These are phyloP conservation scores for Mermis nigrescens DNA, from an alignment of 2,888 invertebrate genomes.

Conservation along the genomic window DNA sequence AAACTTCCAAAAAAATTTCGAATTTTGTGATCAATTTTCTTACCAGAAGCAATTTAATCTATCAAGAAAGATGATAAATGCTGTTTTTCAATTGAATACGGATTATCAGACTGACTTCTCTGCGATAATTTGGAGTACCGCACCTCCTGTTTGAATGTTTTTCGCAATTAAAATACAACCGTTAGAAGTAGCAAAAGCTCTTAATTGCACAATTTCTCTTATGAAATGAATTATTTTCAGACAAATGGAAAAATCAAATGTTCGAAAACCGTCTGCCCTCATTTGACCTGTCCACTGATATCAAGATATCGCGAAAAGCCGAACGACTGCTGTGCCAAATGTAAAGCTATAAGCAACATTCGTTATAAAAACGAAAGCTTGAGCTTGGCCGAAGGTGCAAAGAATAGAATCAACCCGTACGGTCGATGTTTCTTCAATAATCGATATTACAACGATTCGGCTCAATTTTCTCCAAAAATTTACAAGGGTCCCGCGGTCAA, in stretches of 20 bases:
- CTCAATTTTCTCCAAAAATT: not conserved
- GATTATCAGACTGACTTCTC: too few relatives aligned
- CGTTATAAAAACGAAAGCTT: not conserved
- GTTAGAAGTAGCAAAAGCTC: too few relatives aligned
- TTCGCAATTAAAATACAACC: too few relatives aligned
- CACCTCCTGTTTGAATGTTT: not conserved
- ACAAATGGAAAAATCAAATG: conserved; percentile 3
- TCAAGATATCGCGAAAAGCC: not conserved
- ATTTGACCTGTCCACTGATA: conserved; percentile 6
- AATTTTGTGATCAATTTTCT: too few relatives aligned
- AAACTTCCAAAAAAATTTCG: too few relatives aligned
- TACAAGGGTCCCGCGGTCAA: not conserved
- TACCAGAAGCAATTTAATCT: too few relatives aligned
- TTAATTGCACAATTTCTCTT: too few relatives aligned
- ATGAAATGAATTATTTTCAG: too few relatives aligned
- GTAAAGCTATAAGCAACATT: not conserved
- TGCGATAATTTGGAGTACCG: too few relatives aligned
- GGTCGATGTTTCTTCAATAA: not conserved
- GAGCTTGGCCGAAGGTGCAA: not conserved
- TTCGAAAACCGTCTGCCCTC: conserved; percentile 3
- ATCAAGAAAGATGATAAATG: too few relatives aligned
- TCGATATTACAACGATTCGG: not conserved
- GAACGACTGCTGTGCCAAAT: conserved; percentile 4
- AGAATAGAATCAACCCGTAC: not conserved
- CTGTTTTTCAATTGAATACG: too few relatives aligned